These are phyloP conservation scores for Catocala fraxini DNA, from an alignment of 2,888 invertebrate genomes.

Conservation along the genomic window DNA sequence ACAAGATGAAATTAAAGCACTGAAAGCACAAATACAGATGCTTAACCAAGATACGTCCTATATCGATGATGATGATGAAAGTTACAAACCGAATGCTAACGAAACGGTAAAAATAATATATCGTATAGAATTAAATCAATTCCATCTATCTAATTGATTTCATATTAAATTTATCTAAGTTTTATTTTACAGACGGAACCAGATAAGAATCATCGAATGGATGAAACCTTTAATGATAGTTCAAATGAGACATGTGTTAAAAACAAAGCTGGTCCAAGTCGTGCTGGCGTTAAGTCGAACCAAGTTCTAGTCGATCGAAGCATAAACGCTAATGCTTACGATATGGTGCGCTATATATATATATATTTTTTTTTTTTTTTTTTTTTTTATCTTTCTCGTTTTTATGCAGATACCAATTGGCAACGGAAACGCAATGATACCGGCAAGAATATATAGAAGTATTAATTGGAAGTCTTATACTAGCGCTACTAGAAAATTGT, in stretches of 20 bases:
- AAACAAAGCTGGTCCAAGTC: slow-evolving; percentile 16
- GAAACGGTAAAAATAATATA: slow-evolving; percentile 18
- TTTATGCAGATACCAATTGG: slow-evolving; percentile 60
- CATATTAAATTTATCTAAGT: background rate
- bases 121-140: background rate
- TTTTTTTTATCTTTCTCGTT: background rate
- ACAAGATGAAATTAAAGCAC: slow-evolving; percentile 49
- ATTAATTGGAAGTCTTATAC: slow-evolving; percentile 85
- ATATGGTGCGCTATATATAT: slow-evolving; percentile 37
- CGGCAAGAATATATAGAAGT: slow-evolving; percentile 62
- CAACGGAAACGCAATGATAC: slow-evolving; percentile 59
- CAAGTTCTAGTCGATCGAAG: slow-evolving; percentile 41
- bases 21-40: slow-evolving; percentile 50
- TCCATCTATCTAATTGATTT: background rate
- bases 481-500: slow-evolving; percentile 82
- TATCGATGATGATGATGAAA: slow-evolving; percentile 29
- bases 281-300: slow-evolving; percentile 15
- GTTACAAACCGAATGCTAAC: slow-evolving; percentile 18
- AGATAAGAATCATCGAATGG: slow-evolving; percentile 10
- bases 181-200: slow-evolving; percentile 19
- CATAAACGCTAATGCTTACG: slow-evolving; percentile 32
- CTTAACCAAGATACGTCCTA: slow-evolving; percentile 24
- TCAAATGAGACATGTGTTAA: slow-evolving; percentile 16
- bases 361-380: background rate
- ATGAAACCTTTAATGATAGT: slow-evolving; percentile 19